phyloP scores from a whole-genome alignment of 2,797 vertebrate genomes.

The Percopsis omiscomaycus region DNA sequence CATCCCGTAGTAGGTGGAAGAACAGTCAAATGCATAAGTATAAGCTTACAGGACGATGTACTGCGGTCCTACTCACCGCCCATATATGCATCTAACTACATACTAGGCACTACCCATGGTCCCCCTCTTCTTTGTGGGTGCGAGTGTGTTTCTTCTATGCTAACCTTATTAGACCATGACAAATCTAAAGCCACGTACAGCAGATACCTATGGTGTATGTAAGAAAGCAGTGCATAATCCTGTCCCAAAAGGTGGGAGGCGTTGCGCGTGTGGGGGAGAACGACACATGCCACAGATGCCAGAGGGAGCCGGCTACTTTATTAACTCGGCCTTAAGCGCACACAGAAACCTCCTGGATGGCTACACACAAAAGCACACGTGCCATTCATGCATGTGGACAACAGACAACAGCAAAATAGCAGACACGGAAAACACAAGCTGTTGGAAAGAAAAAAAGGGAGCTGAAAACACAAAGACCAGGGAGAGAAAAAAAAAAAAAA shows the following conservation, averaged over 20 bases:
- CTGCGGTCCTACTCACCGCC: too few relatives aligned
- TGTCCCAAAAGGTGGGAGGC: conserved; percentile 19
- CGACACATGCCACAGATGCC: conserved; percentile 69
- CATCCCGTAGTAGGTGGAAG: neutral
- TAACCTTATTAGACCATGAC: neutral
- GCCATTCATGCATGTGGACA: neutral
- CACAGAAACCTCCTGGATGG: conserved; percentile 39
- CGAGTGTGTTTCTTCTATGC: neutral
- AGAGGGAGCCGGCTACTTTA: conserved; percentile 64
- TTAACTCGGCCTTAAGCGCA: conserved; percentile 50
- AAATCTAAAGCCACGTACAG: neutral
- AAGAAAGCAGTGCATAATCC: conserved; percentile 4
- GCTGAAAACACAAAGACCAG: too few relatives aligned
- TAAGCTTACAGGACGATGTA: too few relatives aligned
- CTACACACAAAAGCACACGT: neutral
- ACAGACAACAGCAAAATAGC: neutral
- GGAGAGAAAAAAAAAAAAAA: neutral
- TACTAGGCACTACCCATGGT: too few relatives aligned
- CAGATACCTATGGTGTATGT: neutral
- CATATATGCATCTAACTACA: too few relatives aligned
- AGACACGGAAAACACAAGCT: too few relatives aligned
- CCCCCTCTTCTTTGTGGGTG: neutral
- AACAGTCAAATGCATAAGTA: too few relatives aligned
- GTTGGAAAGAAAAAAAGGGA: neutral
- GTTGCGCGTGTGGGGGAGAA: conserved; percentile 22